These are phyloP conservation scores for Cyaniris semiargus DNA, from an alignment of 2,888 invertebrate genomes.

Conservation along the genomic window DNA sequence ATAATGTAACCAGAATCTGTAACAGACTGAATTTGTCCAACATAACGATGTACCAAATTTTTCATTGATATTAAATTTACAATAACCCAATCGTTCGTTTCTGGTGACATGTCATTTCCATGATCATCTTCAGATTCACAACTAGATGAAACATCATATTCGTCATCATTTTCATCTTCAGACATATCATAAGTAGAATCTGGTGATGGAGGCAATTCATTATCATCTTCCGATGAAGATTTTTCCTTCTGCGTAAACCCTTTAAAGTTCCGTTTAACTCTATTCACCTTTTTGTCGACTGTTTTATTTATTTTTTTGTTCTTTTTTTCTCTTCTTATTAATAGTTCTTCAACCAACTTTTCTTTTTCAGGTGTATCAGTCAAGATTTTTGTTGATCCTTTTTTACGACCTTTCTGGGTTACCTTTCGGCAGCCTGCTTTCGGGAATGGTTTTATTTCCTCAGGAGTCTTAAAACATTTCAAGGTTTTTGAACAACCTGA, in stretches of 20 bases:
- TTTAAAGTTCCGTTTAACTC: conserved; percentile 35
- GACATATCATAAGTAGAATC: conserved; percentile 4
- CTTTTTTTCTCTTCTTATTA: conserved; percentile 35
- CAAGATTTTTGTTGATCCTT: conserved; percentile 40
- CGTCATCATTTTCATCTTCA: conserved; percentile 37
- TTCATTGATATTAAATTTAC: conserved; percentile 43
- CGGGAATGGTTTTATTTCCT: conserved; percentile 13
- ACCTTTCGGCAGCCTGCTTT: conserved; percentile 24
- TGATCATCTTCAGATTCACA: conserved; percentile 38
- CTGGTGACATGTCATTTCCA: conserved; percentile 35
- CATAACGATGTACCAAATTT: conserved; percentile 43
- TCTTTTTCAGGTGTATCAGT: conserved; percentile 44
- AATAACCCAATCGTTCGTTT: conserved; percentile 38
- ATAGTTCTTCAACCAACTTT: conserved; percentile 31
- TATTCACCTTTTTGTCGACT: conserved; percentile 31
- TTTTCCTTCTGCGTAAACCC: too few relatives aligned
- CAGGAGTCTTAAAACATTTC: conserved; percentile 4
- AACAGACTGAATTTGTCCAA: conserved; percentile 42
- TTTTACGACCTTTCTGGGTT: conserved; percentile 41
- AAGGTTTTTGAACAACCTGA: too few relatives aligned
- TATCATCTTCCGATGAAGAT: too few relatives aligned
- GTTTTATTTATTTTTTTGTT: conserved; percentile 33
- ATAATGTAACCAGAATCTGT: conserved; percentile 38
- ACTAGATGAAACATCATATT: conserved; percentile 19
- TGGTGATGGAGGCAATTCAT: too few relatives aligned